Percentiles rank a stretch among this genome's conserved stretches.
These are phyloP conservation scores for Pitta sordida DNA, from an alignment of 2,113 vertebrate genomes.

Conservation along the genomic window DNA sequence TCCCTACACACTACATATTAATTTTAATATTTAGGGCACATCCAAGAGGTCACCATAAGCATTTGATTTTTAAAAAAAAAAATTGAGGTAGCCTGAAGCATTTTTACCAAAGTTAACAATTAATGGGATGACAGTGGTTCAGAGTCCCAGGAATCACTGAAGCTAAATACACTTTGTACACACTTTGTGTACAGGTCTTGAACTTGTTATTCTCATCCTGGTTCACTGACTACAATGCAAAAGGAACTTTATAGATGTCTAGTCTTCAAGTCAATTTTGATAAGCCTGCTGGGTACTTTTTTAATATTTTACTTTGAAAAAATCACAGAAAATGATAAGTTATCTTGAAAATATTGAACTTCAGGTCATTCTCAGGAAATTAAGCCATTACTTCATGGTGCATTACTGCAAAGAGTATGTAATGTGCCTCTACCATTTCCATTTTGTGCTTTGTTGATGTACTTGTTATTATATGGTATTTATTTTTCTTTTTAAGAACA, in stretches of 20 bases:
- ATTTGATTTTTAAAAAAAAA: background rate
- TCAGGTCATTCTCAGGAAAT: constrained; percentile 5
- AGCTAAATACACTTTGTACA: constrained; percentile 2
- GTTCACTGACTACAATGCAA: constrained; percentile 12
- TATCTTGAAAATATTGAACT: constrained; percentile 15
- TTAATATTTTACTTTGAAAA: background rate
- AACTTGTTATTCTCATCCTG: constrained; percentile 7
- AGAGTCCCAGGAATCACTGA: constrained; percentile 51
- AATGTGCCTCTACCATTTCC: background rate
- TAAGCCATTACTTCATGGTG: background rate
- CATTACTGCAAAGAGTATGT: background rate
- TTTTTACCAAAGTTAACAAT: constrained; percentile 61
- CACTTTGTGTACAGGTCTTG: background rate
- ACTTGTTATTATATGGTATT: background rate
- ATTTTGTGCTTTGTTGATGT: background rate
- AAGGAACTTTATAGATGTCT: background rate
- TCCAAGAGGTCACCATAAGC: background rate
- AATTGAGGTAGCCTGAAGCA: background rate
- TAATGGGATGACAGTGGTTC: constrained; percentile 40
- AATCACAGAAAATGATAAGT: background rate
- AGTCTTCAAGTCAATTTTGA: background rate
- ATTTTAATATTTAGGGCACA: background rate
- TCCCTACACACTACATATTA: background rate
- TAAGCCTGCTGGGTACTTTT: background rate
- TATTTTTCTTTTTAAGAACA: constrained; percentile 21